A percentile compares a stretch with the other conserved stretches of the same genome.
Conservation (phyloP, 2,888 invertebrate genomes). For the Tachina grossa region DNA sequence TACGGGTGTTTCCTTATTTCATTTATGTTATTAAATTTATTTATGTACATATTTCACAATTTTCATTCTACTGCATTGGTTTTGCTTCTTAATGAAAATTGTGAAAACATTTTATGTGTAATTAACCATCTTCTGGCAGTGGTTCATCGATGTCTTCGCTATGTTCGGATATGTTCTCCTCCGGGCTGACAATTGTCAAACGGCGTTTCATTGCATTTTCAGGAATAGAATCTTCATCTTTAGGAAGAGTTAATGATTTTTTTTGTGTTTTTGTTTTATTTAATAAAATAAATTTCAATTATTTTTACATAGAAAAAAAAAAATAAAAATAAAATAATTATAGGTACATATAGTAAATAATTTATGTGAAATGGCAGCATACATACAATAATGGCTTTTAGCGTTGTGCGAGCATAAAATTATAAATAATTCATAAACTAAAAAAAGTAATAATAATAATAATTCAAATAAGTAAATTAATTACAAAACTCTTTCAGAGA, state of each 20-base stretch:
- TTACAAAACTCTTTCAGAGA: constrained; percentile 39
- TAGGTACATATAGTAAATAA: no score
- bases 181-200: constrained; percentile 80
- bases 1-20: constrained; percentile 38
- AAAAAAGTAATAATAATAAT: constrained; percentile 58
- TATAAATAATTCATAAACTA: constrained; percentile 73
- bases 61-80: background rate
- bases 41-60: constrained; percentile 28
- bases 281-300: constrained; percentile 16
- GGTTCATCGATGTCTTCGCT: constrained; percentile 75
- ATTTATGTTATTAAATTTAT: background rate
- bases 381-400: constrained; percentile 73
- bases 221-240: constrained; percentile 65
- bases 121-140: constrained; percentile 79
- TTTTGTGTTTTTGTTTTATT: background rate
- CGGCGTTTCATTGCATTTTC: constrained; percentile 79
- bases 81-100: constrained; percentile 4
- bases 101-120: background rate
- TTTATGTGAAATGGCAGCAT: constrained; percentile 69
- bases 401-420: constrained; percentile 73
- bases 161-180: constrained; percentile 78
- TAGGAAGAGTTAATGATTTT: constrained; percentile 10
- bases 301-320: constrained; percentile 40
- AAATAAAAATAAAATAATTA: constrained; percentile 34
- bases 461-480: constrained; percentile 41